These are phyloP conservation scores for Alaudala cheleensis DNA, from an alignment of 2,113 vertebrate genomes.

Conservation along the genomic window DNA sequence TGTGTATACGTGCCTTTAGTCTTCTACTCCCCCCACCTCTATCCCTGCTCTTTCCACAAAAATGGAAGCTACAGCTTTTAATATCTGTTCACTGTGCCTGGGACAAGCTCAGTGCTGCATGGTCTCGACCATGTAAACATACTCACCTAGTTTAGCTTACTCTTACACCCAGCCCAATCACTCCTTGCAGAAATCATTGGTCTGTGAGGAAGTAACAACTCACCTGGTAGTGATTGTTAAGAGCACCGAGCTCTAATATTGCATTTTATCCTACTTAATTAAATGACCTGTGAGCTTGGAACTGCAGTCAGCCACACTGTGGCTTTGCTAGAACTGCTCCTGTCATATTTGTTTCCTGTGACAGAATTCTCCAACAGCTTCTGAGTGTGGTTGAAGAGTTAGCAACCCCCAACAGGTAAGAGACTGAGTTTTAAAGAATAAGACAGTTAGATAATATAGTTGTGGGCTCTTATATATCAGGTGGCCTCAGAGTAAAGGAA, in stretches of 20 bases:
- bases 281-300: background rate
- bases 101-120: background rate
- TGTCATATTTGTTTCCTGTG: background rate
- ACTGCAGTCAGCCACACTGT: background rate
- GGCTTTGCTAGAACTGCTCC: background rate
- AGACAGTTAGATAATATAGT: background rate
- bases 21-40: accelerated
- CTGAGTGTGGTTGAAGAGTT: background rate
- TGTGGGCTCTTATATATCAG: background rate
- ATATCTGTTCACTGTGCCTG: background rate
- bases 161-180: background rate
- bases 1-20: background rate
- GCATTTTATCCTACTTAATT: background rate
- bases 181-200: background rate
- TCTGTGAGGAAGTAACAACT: background rate
- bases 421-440: background rate
- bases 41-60: background rate
- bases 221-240: background rate
- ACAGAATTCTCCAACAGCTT: background rate
- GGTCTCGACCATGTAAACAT: background rate
- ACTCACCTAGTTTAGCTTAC: accelerated
- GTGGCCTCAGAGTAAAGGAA: background rate
- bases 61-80: background rate
- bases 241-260: background rate
- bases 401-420: background rate